Evolutionary conservation across 2,113 vertebrate species (phyloP).

Genomic region (Platichthys stellatus): DNA sequence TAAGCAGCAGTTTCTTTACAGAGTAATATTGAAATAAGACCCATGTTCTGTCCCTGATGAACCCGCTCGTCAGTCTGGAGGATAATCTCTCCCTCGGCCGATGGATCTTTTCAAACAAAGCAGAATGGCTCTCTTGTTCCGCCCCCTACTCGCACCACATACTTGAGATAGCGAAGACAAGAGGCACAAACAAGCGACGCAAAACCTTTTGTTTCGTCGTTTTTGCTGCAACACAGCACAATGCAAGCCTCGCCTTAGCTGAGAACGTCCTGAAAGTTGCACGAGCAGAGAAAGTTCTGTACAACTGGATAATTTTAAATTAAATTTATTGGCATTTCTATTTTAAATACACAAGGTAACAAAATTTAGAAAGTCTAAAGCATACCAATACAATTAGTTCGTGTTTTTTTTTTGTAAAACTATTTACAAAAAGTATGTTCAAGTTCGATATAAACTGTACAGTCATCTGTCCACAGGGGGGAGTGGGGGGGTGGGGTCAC

Average conservation of each 20-base stretch:
- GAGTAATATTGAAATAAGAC: neutral
- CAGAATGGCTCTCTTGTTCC: conserved; percentile 76
- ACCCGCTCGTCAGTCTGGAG: conserved; percentile 32
- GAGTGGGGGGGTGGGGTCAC: conserved; percentile 1
- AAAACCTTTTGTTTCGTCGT: conserved; percentile 3
- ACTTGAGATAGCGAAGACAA: conserved; percentile 68
- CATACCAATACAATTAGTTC: conserved; percentile 76
- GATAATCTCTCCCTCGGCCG: conserved; percentile 44
- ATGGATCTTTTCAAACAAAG: conserved; percentile 49
- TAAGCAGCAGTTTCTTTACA: neutral
- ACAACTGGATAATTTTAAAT: conserved; percentile 64
- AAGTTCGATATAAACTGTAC: conserved; percentile 80
- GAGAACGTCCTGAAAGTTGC: neutral
- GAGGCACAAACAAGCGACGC: conserved; percentile 45
- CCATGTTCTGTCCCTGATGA: neutral
- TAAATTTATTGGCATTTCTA: conserved; percentile 81
- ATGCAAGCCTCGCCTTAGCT: neutral
- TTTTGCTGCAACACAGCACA: conserved; percentile 57
- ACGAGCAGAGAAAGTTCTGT: neutral
- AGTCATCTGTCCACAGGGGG: conserved; percentile 75
- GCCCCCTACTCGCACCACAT: conserved; percentile 75
- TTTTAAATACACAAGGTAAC: conserved; percentile 75
- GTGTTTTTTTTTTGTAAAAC: conserved; percentile 70
- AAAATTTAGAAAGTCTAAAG: conserved; percentile 76
- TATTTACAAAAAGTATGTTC: conserved; percentile 83